Evolutionary conservation across 2,888 invertebrate species (phyloP).

Genomic region (Hemithea aestivaria): DNA sequence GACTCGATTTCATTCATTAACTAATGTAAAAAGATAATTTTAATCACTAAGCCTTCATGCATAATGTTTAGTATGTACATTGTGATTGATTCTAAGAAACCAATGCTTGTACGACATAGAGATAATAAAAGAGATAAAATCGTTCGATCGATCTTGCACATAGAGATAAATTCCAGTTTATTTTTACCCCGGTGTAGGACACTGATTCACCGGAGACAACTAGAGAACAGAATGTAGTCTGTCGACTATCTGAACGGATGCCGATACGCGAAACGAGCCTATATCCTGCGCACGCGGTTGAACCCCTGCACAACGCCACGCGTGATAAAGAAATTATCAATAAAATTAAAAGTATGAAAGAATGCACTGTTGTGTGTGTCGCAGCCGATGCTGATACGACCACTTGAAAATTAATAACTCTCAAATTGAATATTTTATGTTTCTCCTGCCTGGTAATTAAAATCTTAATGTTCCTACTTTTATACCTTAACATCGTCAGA

Average conservation of each 20-base stretch:
- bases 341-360: constrained; percentile 31
- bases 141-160: constrained; percentile 8
- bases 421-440: too few species aligned
- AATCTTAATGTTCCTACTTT: too few species aligned
- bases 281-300: constrained; percentile 52
- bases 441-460: too few species aligned
- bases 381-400: constrained; percentile 11
- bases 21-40: too few species aligned
- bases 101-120: constrained; percentile 1
- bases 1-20: background rate
- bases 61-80: constrained; percentile 1
- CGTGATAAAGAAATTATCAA: constrained; percentile 49
- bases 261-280: constrained; percentile 51
- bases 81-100: constrained; percentile 5
- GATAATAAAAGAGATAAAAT: constrained; percentile 8
- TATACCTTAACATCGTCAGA: too few species aligned
- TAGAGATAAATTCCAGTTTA: constrained; percentile 12
- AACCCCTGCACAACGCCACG: constrained; percentile 33
- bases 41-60: background rate
- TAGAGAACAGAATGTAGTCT: constrained; percentile 31
- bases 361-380: constrained; percentile 26
- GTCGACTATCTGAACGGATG: constrained; percentile 50
- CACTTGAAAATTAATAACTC: constrained; percentile 5
- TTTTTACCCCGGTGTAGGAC: constrained; percentile 19
- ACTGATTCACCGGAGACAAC: constrained; percentile 26